Percentiles rank a stretch among this genome's conserved stretches.
These are phyloP conservation scores for Corythornis madagascariensis DNA, from an alignment of 2,113 vertebrate genomes.

Conservation along the genomic window DNA sequence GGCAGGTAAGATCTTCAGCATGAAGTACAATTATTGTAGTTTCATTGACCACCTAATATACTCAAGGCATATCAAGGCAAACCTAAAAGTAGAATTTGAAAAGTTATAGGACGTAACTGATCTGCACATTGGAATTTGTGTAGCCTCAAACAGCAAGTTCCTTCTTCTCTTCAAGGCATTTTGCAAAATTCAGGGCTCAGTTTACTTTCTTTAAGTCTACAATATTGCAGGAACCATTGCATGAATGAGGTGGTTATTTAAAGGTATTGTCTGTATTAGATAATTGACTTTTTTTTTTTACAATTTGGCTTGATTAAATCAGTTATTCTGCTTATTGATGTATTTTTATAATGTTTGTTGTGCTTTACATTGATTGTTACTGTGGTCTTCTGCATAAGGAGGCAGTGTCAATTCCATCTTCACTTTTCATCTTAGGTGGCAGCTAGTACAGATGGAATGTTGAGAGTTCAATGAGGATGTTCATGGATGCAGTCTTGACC, in stretches of 20 bases:
- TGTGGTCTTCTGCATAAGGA: not conserved
- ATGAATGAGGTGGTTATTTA: conserved; percentile 59
- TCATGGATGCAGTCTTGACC: fast-evolving
- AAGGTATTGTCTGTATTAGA: conserved; percentile 48
- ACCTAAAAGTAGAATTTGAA: conserved; percentile 15
- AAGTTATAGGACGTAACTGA: conserved; percentile 57
- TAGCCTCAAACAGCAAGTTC: conserved; percentile 49
- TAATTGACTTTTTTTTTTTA: conserved; percentile 37
- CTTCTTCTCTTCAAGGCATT: conserved; percentile 39
- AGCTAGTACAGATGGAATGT: not conserved
- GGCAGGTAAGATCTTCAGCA: not conserved
- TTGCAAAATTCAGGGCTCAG: conserved; percentile 51
- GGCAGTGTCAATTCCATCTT: not conserved
- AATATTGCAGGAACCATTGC: conserved; percentile 41
- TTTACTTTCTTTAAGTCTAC: conserved; percentile 51
- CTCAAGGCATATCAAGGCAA: not conserved
- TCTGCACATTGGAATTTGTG: conserved; percentile 48
- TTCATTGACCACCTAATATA: not conserved
- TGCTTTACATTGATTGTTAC: not conserved
- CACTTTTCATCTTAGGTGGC: not conserved
- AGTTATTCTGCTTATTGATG: conserved; percentile 58
- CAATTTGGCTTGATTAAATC: conserved; percentile 33
- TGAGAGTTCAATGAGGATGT: fast-evolving
- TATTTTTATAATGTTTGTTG: conserved; percentile 2
- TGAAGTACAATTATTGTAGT: not conserved